Evolutionary conservation across 2,113 vertebrate species (phyloP).

Genomic region (Theristicus caerulescens): DNA sequence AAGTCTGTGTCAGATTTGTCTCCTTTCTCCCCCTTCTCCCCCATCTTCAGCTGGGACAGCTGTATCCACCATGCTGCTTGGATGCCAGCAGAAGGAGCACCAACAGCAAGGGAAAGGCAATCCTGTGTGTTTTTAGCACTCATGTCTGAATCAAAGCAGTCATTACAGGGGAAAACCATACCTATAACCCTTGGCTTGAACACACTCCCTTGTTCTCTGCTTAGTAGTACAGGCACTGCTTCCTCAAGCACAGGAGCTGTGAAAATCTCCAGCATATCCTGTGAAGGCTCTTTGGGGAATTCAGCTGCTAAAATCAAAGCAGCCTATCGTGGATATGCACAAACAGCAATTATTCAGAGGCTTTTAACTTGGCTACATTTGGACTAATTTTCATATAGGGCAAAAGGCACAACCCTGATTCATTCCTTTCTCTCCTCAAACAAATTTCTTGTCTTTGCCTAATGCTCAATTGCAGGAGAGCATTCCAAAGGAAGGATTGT

Average conservation of each 20-base stretch:
- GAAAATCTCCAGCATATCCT: slow-evolving; percentile 14
- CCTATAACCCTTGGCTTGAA: not conserved
- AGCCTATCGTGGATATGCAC: not conserved
- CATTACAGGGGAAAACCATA: not conserved
- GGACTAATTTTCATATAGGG: not conserved
- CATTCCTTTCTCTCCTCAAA: not conserved
- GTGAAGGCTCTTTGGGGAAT: not conserved
- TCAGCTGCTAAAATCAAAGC: slow-evolving; percentile 37
- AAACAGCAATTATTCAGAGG: slow-evolving; percentile 28
- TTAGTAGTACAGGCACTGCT: not conserved
- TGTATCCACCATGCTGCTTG: not conserved
- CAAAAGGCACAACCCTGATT: not conserved
- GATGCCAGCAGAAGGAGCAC: not conserved
- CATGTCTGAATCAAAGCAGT: not conserved
- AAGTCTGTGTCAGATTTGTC: not conserved
- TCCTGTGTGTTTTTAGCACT: not conserved
- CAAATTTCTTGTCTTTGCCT: not conserved
- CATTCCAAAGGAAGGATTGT: not conserved
- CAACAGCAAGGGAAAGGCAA: not conserved
- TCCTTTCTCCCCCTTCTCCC: not conserved
- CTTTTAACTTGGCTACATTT: not conserved
- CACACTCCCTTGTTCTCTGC: not conserved
- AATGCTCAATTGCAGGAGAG: not conserved
- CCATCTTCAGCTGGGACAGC: not conserved
- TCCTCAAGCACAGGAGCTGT: not conserved